Base-by-base conservation (phyloP, 2,113 vertebrate species). In the Ancistrus triradiatus region DNA sequence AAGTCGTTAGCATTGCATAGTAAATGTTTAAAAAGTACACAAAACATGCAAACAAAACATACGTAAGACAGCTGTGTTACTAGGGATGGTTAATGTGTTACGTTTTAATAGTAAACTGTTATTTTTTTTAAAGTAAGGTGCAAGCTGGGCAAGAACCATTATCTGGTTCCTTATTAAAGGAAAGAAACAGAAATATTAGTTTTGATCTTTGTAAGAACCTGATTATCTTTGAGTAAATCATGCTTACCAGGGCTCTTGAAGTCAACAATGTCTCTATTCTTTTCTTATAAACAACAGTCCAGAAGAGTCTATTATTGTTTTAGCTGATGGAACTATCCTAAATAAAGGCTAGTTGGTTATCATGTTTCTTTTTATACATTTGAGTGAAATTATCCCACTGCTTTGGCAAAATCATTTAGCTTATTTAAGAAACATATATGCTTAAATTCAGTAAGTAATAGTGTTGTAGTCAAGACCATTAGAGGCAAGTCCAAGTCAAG, bases 181-280 rank as follows among this genome's bases (percentile, higher is more conserved):
- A 70, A 72, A 70, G 62, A 59, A 60, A 74, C 42, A 56, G 64
- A 75, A 31, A 63, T 15, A 73, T 43, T 52, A 22, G 40, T 46
- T 68, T 65, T 38, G 18, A 46, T 75, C 69, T 74, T 78, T 72
- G 51, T 70, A 62, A 31, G 37, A 69, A 63, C 4, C 15, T 33
- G 5, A 5, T 17, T 63, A 67, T 22, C 38, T 52, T 48, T 61
- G 18, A 68, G n/a, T n/a, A n/a, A 73, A 73, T 62, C 38, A 73
- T 59, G 47, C 77, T 78, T 78, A 80, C 75, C 74, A n/a, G 59
- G 2, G 58, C 69, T 77, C 63, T 70, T 48, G 69, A 31, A 49
- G 73, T 68, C 52, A 82, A 78, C 14, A 74, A 70, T 59, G 69
- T 72, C 76, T 79, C 63, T 69, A 77, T 46, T 70, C 40, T 38